Base-by-base conservation (phyloP, 2,113 vertebrate species). In the Ophiodon elongatus region DNA sequence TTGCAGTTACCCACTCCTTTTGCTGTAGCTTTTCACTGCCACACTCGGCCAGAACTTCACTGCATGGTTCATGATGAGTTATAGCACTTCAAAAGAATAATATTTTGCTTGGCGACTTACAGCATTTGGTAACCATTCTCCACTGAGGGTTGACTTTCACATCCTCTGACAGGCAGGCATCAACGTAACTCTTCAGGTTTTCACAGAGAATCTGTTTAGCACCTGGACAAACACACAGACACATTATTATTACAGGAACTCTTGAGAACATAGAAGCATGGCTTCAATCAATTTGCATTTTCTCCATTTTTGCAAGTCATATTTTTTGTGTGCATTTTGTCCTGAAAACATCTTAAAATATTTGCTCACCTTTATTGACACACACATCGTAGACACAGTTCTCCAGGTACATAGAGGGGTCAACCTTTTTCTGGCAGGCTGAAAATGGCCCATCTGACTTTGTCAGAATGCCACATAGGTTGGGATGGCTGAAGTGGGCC, bases 311-410 rank as follows among this genome's bases (percentile, higher is more conserved):
- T 52, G 21, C 3, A 52, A 2, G 21, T 54, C 0, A n/a, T 67
- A 43, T 67, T 19, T 27, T 29, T n/a, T 3, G 10, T 45, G 65
- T 19, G n/a, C 15, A 66, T 66, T 66, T n/a, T 43, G n/a, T n/a
- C n/a, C 33, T 9, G 3, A 10, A 45, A 59, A 31, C 57, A 6
- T 47, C 17, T 14, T 29, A 15, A 39, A n/a, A 15, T 54, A 54
- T 17, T 57, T n/a, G n/a, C 31, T 47, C 35, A 86, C 85, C 85
- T 69, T 86, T 83, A 65, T 75, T 79, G 56, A 66, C 1, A 23
- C 85, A 86, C 57, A 83, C 47, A 29, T 86, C 80, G 0, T 82
- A 83, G 59, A 86, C 41, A 60, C 85, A 86, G 56, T 86, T 65
- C 7, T 75, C 57, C 21, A 79, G 7, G 59, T 74, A 86, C 9